These are phyloP conservation scores for Diachasma alloeum DNA, from an alignment of 1,140 invertebrate genomes.

Conservation along the genomic window DNA sequence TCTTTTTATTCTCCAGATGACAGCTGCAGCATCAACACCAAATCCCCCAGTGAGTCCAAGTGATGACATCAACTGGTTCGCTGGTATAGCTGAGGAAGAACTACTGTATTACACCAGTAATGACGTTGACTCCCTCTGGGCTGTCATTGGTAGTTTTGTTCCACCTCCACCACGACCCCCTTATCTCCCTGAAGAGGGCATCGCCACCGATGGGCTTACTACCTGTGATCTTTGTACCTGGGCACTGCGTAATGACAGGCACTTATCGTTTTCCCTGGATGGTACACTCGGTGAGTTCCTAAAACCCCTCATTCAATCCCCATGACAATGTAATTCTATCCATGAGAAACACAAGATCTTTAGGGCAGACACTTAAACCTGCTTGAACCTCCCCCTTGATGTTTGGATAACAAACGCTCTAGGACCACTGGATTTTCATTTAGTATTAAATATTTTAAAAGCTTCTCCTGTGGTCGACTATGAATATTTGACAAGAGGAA, in stretches of 20 bases:
- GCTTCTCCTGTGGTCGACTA: neutral
- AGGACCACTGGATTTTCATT: neutral
- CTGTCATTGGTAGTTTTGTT: constrained; percentile 70
- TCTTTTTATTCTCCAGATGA: constrained; percentile 48
- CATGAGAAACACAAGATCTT: neutral
- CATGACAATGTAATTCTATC: neutral
- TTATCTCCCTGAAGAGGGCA: constrained; percentile 70
- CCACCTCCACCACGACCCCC: constrained; percentile 73
- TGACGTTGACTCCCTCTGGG: constrained; percentile 73
- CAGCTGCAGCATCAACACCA: constrained; percentile 51
- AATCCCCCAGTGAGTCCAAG: constrained; percentile 56
- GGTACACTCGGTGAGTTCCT: constrained; percentile 57
- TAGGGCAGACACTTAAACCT: neutral
- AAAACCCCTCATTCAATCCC: neutral
- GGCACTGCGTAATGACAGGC: constrained; percentile 67
- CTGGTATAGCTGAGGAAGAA: constrained; percentile 69
- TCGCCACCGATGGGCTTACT: constrained; percentile 72
- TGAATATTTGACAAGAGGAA: neutral
- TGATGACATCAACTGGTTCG: constrained; percentile 68
- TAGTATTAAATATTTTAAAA: neutral
- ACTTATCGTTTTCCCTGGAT: constrained; percentile 59
- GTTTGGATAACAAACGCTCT: neutral
- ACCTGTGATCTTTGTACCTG: constrained; percentile 78
- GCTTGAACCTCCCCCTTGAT: neutral
- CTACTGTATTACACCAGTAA: constrained; percentile 68